Percentiles rank a stretch among this genome's conserved stretches.
These are phyloP conservation scores for human DNA, from an alignment of 2,113 vertebrate genomes.

Conservation along the genomic window DNA sequence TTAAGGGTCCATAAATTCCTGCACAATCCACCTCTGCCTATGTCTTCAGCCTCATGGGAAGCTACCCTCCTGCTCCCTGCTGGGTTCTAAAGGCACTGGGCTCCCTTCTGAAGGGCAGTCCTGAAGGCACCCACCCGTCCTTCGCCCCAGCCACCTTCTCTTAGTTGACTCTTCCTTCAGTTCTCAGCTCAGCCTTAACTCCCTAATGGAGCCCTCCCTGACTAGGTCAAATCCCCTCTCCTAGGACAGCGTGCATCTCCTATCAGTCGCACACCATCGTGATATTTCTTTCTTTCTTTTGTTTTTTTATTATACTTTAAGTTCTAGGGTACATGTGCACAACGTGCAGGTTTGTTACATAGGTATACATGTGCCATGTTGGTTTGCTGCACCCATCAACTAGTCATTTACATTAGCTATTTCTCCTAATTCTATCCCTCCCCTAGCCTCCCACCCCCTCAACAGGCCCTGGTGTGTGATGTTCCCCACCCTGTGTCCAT, in stretches of 20 bases:
- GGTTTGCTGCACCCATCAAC: too few species aligned
- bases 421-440: too few species aligned
- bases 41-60: not conserved
- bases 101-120: not conserved
- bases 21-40: accelerated
- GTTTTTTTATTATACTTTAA: too few species aligned
- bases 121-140: not conserved
- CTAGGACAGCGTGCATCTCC: accelerated
- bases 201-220: not conserved
- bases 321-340: too few species aligned
- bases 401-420: too few species aligned
- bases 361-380: too few species aligned
- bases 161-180: not conserved
- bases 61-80: not conserved
- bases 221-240: not conserved
- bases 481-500: too few species aligned
- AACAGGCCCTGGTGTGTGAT: too few species aligned
- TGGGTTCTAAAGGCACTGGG: not conserved
- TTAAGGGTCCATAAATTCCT: not conserved
- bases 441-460: too few species aligned
- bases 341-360: too few species aligned
- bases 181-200: not conserved
- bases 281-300: too few species aligned
- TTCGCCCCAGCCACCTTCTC: not conserved
- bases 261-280: too few species aligned